Conservation (phyloP, 2,797 vertebrate genomes). For the Fistularia commersonii region DNA sequence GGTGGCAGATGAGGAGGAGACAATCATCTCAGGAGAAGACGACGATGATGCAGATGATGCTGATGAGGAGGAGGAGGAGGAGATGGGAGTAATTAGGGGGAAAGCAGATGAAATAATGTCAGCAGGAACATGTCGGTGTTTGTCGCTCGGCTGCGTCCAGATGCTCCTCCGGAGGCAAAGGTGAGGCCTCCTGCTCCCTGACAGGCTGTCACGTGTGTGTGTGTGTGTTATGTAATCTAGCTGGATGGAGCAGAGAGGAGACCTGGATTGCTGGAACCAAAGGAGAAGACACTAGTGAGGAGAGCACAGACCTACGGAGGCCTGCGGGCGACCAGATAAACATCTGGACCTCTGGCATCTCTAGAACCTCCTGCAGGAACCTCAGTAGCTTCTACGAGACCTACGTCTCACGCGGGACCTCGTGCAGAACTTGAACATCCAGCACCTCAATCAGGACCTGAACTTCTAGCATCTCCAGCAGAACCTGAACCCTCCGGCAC, state of each 20-base stretch:
- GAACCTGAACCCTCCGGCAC: too few relatives aligned
- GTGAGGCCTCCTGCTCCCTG: conserved; percentile 28
- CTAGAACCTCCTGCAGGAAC: too few relatives aligned
- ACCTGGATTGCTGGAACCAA: conserved; percentile 10
- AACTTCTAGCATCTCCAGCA: too few relatives aligned
- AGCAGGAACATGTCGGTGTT: too few relatives aligned
- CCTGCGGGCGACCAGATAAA: too few relatives aligned
- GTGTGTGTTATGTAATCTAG: conserved; percentile 38
- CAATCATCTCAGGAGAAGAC: background rate
- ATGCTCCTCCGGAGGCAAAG: conserved; percentile 48
- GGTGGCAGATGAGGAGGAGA: too few relatives aligned
- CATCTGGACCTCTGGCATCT: too few relatives aligned
- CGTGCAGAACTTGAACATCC: too few relatives aligned
- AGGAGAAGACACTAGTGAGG: conserved; percentile 16
- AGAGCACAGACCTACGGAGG: too few relatives aligned
- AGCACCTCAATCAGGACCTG: too few relatives aligned
- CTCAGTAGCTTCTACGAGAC: too few relatives aligned
- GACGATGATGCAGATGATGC: background rate
- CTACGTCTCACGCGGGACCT: too few relatives aligned
- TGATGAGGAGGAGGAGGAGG: background rate
- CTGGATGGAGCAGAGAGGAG: conserved; percentile 29
- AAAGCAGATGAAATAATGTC: background rate
- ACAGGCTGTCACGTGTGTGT: conserved; percentile 18
- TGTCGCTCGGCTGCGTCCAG: conserved; percentile 48
- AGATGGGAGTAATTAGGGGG: background rate